A percentile compares a stretch with the other conserved stretches of the same genome.
These are phyloP conservation scores for Peromyscus polionotus DNA, from an alignment of 2,113 vertebrate species.

Conservation along the genomic window DNA sequence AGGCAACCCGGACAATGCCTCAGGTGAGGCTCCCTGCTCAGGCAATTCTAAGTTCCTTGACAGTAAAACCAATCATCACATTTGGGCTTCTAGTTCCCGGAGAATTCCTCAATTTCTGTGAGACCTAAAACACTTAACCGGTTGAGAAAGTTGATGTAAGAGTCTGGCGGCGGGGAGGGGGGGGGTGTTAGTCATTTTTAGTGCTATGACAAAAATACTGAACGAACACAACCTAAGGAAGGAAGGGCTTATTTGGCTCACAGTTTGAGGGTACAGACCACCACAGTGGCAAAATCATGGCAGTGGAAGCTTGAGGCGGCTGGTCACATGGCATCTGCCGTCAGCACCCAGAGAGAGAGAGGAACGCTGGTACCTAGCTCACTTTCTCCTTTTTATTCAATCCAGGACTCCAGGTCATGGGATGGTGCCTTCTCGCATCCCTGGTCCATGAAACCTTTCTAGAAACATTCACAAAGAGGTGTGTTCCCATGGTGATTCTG, in stretches of 20 bases:
- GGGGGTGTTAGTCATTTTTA: not conserved
- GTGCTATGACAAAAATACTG: not conserved
- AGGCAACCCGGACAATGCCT: not conserved
- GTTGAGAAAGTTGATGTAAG: not conserved
- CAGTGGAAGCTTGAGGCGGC: not conserved
- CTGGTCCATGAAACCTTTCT: not conserved
- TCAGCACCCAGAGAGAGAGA: not conserved
- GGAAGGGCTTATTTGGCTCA: not conserved
- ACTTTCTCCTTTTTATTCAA: not conserved
- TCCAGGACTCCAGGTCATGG: not conserved
- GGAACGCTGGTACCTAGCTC: not conserved
- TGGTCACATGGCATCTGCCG: not conserved
- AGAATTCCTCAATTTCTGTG: not conserved
- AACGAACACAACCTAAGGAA: not conserved
- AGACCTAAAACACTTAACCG: not conserved
- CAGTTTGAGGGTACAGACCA: not conserved
- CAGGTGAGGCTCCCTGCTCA: not conserved
- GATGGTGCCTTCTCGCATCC: not conserved
- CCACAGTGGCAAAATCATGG: no score
- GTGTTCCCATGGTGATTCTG: not conserved
- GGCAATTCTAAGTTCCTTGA: not conserved
- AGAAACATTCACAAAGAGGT: not conserved
- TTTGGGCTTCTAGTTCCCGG: not conserved
- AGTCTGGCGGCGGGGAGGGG: not conserved
- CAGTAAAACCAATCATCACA: not conserved